phyloP scores from a whole-genome alignment of 2,113 vertebrate genomes.

The Thunnus maccoyii region DNA sequence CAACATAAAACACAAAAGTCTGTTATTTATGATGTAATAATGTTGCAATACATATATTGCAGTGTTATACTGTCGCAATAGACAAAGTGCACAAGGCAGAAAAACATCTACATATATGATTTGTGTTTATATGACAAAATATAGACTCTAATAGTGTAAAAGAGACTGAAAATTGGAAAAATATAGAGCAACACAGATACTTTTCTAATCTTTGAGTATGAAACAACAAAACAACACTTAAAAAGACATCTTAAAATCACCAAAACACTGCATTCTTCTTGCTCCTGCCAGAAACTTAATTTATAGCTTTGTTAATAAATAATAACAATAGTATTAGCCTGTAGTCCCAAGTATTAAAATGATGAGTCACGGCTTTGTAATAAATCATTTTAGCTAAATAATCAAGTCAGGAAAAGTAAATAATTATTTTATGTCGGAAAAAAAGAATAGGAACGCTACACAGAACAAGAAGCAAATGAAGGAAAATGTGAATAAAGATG shows the following conservation, averaged over 20 bases:
- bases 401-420: conserved; percentile 14
- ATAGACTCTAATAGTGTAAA: not conserved
- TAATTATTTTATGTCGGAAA: not conserved
- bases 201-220: not conserved
- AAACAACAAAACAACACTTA: not conserved
- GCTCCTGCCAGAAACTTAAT: not conserved
- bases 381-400: conserved; percentile 21
- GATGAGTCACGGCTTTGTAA: conserved; percentile 26
- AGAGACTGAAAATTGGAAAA: not conserved
- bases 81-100: not conserved
- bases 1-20: not conserved
- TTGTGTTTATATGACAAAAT: not conserved
- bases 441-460: not conserved
- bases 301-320: not conserved
- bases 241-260: not conserved
- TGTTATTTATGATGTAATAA: not conserved
- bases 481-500: not conserved
- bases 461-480: not conserved
- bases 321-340: not conserved
- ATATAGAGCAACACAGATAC: not conserved
- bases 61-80: too few relatives aligned
- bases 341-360: not conserved
- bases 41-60: too few relatives aligned
- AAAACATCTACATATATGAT: not conserved
- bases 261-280: not conserved